Base-by-base conservation (phyloP, 2,113 vertebrate species). In the Arenaria interpres region DNA sequence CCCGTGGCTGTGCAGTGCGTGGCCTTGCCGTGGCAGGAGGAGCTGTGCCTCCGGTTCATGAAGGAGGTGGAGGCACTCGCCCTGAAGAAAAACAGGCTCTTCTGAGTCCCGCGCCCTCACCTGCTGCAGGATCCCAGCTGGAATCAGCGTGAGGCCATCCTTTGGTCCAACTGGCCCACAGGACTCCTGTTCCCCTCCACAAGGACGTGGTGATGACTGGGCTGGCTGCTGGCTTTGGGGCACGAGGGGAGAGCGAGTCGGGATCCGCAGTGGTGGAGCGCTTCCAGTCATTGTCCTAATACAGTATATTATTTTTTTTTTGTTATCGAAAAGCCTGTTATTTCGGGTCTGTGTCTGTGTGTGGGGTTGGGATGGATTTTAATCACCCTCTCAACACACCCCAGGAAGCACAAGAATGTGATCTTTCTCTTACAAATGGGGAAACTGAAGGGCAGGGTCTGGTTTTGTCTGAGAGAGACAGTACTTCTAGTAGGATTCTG, bases 21-120 rank as follows among this genome's bases (percentile, higher is more conserved):
- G 51, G 97, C 99, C 46, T 81, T 98, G 59, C 98, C 98, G 0
- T 99, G 98, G 98, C 98, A 98, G 89, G 98, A 99, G 59, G 98
- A 99, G 96, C 96, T 98, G 76, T 99, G 98, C 76, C 98, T 99
- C 62, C 98, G 97, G 73, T 96, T 99, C 85, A 99, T 99, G 98
- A 98, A 97, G 96, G 99, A 99, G 88, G 98, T 99, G 96, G 98
- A 99, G 88, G 88, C 90, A 2, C 97, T 99, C 7, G 24, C 32
- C 56, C 8, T 23, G 66, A 51, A 85, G 81, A 90, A 93, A 21
- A 83, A 90, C 33, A 66, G 37, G 33, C 8, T 85, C 5, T 3
- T 74, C 50, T 91, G 78, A 97, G 68, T 56, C 73, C 51, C 0
- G 0, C 2, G 0, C 0, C 0, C 33, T 72, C 13, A 0, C 45